Base-by-base conservation (phyloP, 2,113 vertebrate genomes). In the Pterocles burchelli region DNA sequence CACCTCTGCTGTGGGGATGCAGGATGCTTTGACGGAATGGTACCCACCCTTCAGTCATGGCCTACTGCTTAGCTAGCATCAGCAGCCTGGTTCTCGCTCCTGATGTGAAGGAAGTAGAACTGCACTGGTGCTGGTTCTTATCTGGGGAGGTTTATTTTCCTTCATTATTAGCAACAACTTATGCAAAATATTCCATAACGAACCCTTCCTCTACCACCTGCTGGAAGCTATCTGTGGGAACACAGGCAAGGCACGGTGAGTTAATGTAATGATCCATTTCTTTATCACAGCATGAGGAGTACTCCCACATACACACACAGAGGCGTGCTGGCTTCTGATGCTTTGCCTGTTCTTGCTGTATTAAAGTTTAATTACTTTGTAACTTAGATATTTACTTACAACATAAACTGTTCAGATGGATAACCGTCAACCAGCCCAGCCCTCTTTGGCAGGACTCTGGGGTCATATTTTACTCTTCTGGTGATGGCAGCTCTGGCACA, bases 281-380 rank as follows among this genome's bases (percentile, higher is more conserved):
- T 70, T 74, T 18, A 3, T 57, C 76, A 11, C 67, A 89, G 90
- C 85, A 51, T 2, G 7, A 86, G 61, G 21, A 90, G 57, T 19
- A 22, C 41, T 85, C 54, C 66, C 85, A 52, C 80, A 59, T 22
- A 22, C 6, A 22, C 61, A 65, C 90, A 26, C 36, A 41, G 9
- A 68, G 51, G 80, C 76, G 16, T 72, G 72, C 67, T 79, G 80
- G 18, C 77, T 89, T 65, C 61, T 68, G 62, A 85, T 7, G 46
- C 71, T 75, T 4, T 82, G 80, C 36, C 25, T 84, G n/a, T 45
- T 78, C 73, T 51, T 93, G 66, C 31, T 66, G 34, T 21, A 89
- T 86, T 93, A 28, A 96, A 97, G 70, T 95, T 79, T 75, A 94
- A 95, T 95, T 95, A 89, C 48, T 84, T 95, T 93, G 92, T 54